These are phyloP conservation scores for Dunckerocampus dactyliophorus DNA, from an alignment of 2,113 vertebrate species.

Conservation along the genomic window DNA sequence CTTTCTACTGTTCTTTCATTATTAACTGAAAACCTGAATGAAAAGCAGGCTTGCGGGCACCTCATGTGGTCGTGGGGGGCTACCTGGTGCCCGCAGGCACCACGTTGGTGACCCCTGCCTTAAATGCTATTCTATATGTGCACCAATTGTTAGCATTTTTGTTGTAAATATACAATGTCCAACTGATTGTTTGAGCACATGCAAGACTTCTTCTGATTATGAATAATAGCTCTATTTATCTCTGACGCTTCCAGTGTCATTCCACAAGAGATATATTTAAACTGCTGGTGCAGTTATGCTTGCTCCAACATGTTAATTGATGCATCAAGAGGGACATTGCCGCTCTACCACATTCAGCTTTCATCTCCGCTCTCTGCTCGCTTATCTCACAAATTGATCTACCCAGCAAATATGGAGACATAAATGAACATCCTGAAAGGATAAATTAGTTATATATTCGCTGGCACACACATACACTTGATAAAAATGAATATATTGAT, in stretches of 20 bases:
- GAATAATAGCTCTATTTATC: too few relatives aligned
- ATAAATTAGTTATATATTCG: neutral
- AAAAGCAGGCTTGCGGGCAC: too few relatives aligned
- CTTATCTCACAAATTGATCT: slow-evolving; percentile 68
- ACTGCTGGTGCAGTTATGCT: slow-evolving; percentile 36
- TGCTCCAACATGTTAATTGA: slow-evolving; percentile 75
- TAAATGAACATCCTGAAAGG: slow-evolving; percentile 56
- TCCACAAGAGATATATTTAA: slow-evolving; percentile 30
- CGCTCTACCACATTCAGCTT: slow-evolving; percentile 53
- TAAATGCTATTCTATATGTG: too few relatives aligned
- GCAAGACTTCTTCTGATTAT: neutral
- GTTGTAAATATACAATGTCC: neutral
- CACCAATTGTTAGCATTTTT: too few relatives aligned
- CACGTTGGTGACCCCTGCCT: too few relatives aligned
- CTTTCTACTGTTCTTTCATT: too few relatives aligned
- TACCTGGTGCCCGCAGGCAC: too few relatives aligned
- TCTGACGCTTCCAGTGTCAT: too few relatives aligned
- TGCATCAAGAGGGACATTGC: slow-evolving; percentile 64
- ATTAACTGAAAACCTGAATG: too few relatives aligned
- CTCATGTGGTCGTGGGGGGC: too few relatives aligned
- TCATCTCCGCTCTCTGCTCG: slow-evolving; percentile 52
- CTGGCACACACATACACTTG: too few relatives aligned
- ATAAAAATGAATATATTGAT: too few relatives aligned
- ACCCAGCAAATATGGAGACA: slow-evolving; percentile 66
- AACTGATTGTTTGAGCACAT: neutral